Evolutionary conservation across 2,888 invertebrate genomes (phyloP).

Genomic region (Caenorhabditis drosophilae): DNA sequence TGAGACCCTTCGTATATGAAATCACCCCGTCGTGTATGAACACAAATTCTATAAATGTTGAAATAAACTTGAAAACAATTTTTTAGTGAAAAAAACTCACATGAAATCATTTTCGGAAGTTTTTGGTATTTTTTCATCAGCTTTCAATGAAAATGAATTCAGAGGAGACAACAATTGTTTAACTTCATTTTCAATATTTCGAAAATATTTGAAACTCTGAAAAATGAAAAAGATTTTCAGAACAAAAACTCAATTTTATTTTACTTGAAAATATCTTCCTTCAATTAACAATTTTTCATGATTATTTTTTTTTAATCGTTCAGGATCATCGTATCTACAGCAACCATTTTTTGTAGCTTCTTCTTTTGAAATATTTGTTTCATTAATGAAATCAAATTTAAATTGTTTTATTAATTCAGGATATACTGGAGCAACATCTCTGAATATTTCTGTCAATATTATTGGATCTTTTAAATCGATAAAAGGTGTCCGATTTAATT

Average conservation of each 20-base stretch:
- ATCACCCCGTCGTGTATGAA: slow-evolving; percentile 28
- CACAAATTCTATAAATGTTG: slow-evolving; percentile 15
- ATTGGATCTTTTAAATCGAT: neutral
- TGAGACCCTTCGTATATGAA: slow-evolving; percentile 20
- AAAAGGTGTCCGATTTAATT: neutral
- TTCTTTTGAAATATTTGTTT: too few species aligned
- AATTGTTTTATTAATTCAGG: neutral
- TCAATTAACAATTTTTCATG: neutral
- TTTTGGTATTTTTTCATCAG: neutral
- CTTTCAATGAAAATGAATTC: neutral
- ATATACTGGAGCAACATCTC: neutral
- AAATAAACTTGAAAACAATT: too few species aligned
- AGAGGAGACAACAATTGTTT: neutral
- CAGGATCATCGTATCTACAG: neutral
- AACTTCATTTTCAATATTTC: neutral
- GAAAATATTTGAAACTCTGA: slow-evolving; percentile 2
- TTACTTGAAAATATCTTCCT: neutral
- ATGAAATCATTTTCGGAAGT: neutral
- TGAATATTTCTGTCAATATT: neutral
- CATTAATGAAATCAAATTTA: neutral
- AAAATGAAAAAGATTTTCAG: neutral
- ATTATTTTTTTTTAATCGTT: neutral
- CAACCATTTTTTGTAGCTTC: neutral
- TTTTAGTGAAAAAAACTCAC: neutral
- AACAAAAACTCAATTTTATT: neutral